Percentiles rank a stretch among this genome's conserved stretches.
phyloP scores from a whole-genome alignment of 2,113 vertebrate species.

The Loxodonta africana region DNA sequence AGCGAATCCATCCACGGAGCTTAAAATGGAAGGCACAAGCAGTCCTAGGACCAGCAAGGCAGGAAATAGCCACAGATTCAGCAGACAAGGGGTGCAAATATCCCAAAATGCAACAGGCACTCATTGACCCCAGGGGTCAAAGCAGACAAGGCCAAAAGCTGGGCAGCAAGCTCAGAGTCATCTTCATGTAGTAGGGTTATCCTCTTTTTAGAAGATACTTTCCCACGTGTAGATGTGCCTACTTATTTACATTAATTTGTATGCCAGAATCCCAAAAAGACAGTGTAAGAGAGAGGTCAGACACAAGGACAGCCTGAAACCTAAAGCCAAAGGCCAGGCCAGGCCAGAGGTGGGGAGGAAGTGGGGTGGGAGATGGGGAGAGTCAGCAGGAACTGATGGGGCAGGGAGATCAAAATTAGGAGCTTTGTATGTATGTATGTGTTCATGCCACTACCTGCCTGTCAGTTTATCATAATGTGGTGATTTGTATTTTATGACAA shows the following conservation, averaged over 20 bases:
- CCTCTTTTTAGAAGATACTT: constrained; percentile 3
- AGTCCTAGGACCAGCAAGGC: neutral
- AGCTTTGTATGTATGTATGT: neutral
- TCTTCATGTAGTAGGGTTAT: neutral
- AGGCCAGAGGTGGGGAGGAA: neutral
- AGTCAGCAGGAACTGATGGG: neutral
- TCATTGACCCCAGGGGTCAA: neutral
- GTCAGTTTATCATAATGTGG: neutral
- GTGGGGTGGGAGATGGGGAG: neutral
- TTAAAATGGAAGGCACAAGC: neutral
- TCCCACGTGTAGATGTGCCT: neutral
- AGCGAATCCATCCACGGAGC: neutral
- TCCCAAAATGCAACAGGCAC: neutral
- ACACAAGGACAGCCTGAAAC: neutral
- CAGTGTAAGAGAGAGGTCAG: neutral
- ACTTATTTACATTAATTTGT: neutral
- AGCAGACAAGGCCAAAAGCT: neutral
- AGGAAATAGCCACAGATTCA: neutral
- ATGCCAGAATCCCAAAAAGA: neutral
- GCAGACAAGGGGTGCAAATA: neutral
- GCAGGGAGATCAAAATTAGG: neutral
- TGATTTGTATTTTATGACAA: neutral
- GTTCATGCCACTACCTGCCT: neutral
- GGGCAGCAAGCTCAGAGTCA: neutral
- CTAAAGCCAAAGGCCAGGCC: neutral